Percentiles rank a stretch among this genome's conserved stretches.
phyloP scores from a whole-genome alignment of 53 echinoderm and acorn worm genomes.

The Hippasteria phrygiana region DNA sequence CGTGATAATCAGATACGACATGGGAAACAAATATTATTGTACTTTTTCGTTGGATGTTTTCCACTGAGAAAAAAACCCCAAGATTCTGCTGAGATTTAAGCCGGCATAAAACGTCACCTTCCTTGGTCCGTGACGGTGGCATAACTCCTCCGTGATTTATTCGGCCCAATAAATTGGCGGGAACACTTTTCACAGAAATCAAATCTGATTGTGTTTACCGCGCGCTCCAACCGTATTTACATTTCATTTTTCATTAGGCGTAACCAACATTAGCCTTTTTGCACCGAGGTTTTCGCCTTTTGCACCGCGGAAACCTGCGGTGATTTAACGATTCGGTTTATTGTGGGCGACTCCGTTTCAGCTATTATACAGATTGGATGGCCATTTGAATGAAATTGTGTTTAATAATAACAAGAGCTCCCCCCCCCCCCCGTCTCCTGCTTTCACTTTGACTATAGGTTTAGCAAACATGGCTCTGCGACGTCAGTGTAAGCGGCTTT shows the following conservation, averaged over 20 bases:
- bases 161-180: not conserved
- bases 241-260: conserved; percentile 17
- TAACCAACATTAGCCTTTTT: too few relatives aligned
- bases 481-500: not conserved
- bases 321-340: not conserved
- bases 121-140: not conserved
- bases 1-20: too few relatives aligned
- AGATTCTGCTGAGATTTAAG: not conserved
- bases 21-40: too few relatives aligned
- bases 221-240: not conserved
- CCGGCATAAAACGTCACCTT: not conserved
- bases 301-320: not conserved
- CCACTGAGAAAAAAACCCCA: too few relatives aligned
- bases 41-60: too few relatives aligned
- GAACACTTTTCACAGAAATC: not conserved
- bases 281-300: not conserved
- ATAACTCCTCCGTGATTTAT: conserved; percentile 2
- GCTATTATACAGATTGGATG: not conserved
- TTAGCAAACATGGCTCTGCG: not conserved
- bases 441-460: not conserved
- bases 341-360: not conserved
- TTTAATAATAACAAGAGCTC: not conserved
- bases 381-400: not conserved
- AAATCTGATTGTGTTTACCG: not conserved
- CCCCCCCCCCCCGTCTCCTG: not conserved